Evolutionary conservation across 2,113 vertebrate genomes (phyloP).

Genomic region (Ursus arctos): DNA sequence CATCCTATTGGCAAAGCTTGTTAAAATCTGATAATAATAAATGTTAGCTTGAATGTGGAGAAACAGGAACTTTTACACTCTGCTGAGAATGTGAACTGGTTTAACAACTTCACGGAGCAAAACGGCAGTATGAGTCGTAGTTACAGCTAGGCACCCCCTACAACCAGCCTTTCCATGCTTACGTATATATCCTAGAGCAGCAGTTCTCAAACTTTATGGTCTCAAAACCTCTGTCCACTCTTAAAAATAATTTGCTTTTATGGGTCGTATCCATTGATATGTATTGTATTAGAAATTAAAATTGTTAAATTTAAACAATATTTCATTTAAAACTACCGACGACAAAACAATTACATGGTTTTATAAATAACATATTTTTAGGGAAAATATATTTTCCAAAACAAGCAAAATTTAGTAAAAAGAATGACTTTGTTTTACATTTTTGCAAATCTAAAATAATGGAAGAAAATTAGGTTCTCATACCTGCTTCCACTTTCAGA

Average conservation of each 20-base stretch:
- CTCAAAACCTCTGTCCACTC: slow-evolving; percentile 1
- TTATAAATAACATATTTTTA: slow-evolving; percentile 9
- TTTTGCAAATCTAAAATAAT: slow-evolving; percentile 16
- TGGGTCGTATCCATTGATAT: background rate
- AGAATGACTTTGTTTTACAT: background rate
- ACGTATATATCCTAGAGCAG: background rate
- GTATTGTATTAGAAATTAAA: background rate
- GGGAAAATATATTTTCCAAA: slow-evolving; percentile 47
- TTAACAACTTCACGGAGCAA: background rate
- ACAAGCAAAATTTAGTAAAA: background rate
- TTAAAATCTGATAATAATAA: background rate
- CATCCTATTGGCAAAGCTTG: background rate
- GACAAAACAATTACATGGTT: background rate
- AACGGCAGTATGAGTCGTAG: background rate
- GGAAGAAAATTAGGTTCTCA: background rate
- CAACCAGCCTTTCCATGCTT: background rate
- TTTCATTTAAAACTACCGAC: background rate
- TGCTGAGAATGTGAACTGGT: background rate
- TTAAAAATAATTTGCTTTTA: background rate
- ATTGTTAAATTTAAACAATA: background rate
- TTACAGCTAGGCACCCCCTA: too few relatives aligned
- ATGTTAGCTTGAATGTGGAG: background rate
- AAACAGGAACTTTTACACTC: background rate
- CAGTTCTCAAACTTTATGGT: background rate
- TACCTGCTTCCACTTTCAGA: background rate